phyloP scores from a whole-genome alignment of 2,888 invertebrate genomes.

The Heliconius sara region DNA sequence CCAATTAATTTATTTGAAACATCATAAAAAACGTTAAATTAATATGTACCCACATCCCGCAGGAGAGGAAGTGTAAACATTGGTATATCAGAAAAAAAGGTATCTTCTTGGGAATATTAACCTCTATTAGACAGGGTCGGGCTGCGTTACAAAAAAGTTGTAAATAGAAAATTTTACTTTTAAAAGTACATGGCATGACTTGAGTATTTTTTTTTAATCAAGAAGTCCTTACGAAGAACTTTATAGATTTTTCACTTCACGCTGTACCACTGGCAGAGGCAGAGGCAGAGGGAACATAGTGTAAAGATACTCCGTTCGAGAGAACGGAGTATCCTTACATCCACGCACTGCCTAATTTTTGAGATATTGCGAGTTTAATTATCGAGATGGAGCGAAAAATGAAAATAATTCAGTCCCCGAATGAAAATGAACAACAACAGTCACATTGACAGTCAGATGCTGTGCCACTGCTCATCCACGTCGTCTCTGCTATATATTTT shows the following conservation, averaged over 20 bases:
- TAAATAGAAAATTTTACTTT: neutral
- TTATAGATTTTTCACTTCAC: neutral
- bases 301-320: too few relatives aligned
- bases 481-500: too few relatives aligned
- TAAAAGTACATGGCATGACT: neutral
- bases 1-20: neutral
- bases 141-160: neutral
- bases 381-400: too few relatives aligned
- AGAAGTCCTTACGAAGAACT: neutral
- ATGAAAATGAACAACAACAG: too few relatives aligned
- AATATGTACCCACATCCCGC: conserved; percentile 16
- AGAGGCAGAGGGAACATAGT: too few relatives aligned
- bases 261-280: too few relatives aligned
- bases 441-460: too few relatives aligned
- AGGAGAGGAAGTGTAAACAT: conserved; percentile 35
- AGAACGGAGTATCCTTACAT: too few relatives aligned
- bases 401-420: too few relatives aligned
- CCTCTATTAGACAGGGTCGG: neutral
- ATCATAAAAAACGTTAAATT: conserved; percentile 12
- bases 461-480: too few relatives aligned
- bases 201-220: neutral
- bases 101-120: conserved; percentile 8
- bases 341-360: too few relatives aligned
- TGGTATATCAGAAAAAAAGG: conserved; percentile 34
- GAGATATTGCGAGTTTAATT: too few relatives aligned